phyloP scores from a whole-genome alignment of 1,140 invertebrate genomes.

The Drosophila auraria region DNA sequence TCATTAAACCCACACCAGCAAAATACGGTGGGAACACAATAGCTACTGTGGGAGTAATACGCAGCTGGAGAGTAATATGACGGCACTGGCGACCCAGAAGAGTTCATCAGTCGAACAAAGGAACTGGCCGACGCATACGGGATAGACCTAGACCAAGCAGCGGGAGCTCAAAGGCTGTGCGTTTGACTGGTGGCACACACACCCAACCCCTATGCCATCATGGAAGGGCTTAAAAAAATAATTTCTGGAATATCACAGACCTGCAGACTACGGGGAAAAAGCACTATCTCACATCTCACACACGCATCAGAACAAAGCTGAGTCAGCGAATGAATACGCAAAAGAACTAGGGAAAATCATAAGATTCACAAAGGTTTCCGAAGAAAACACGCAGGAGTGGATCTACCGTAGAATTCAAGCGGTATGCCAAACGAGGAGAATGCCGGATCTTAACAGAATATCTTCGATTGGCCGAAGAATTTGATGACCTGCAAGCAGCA shows the following conservation, averaged over 20 bases:
- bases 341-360: not conserved
- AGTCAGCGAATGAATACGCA: not conserved
- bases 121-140: not conserved
- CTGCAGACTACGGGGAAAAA: not conserved
- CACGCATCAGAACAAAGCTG: not conserved
- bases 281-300: not conserved
- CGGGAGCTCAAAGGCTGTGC: too few relatives aligned
- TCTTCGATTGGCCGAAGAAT: too few relatives aligned
- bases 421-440: not conserved
- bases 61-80: not conserved
- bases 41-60: conserved; percentile 1
- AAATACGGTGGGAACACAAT: not conserved
- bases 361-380: not conserved
- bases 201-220: too few relatives aligned
- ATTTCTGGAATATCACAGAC: not conserved
- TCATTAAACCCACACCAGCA: too few relatives aligned
- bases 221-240: not conserved
- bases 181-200: too few relatives aligned
- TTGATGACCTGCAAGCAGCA: too few relatives aligned
- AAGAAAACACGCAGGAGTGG: not conserved
- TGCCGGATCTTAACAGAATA: too few relatives aligned
- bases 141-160: too few relatives aligned
- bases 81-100: not conserved
- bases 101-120: not conserved
- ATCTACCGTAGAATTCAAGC: not conserved